Evolutionary conservation across 2,888 invertebrate species (phyloP).

Genomic region (Drosophila prolongata): DNA sequence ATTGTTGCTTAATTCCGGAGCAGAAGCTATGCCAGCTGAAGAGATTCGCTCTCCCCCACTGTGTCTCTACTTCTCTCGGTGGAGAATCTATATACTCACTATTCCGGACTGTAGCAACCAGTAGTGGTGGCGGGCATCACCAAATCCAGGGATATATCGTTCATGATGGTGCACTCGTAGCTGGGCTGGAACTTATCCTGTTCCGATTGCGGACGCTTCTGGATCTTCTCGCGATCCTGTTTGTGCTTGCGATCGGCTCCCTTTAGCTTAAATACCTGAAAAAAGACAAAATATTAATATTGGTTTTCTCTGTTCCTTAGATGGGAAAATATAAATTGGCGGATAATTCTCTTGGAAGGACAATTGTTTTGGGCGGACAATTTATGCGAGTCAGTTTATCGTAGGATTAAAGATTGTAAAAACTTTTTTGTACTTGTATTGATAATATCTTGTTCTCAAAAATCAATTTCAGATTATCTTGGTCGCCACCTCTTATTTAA

Average conservation of each 20-base stretch:
- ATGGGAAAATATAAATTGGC: neutral
- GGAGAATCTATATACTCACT: conserved; percentile 76
- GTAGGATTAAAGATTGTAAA: too few relatives aligned
- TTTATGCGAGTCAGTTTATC: too few relatives aligned
- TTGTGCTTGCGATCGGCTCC: conserved; percentile 99
- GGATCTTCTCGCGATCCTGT: conserved; percentile 97
- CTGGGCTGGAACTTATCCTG: conserved; percentile 97
- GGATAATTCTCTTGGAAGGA: neutral
- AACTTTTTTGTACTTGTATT: too few relatives aligned
- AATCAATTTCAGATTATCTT: too few relatives aligned
- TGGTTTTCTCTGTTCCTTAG: neutral
- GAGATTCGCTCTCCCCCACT: neutral
- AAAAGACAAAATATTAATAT: neutral
- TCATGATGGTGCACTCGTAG: conserved; percentile 96
- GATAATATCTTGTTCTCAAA: too few relatives aligned
- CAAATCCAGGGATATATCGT: conserved; percentile 89
- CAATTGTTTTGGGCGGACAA: neutral
- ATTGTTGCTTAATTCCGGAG: conserved; percentile 18
- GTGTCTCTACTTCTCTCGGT: neutral
- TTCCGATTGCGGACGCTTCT: conserved; percentile 92
- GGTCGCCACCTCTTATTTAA: too few relatives aligned
- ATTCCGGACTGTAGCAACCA: conserved; percentile 84
- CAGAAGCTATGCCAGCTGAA: conserved; percentile 9
- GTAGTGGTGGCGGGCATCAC: conserved; percentile 69
- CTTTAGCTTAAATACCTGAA: conserved; percentile 92